A percentile compares a stretch with the other conserved stretches of the same genome.
phyloP scores from a whole-genome alignment of 2,888 invertebrate genomes.

The Tenthredo livida region DNA sequence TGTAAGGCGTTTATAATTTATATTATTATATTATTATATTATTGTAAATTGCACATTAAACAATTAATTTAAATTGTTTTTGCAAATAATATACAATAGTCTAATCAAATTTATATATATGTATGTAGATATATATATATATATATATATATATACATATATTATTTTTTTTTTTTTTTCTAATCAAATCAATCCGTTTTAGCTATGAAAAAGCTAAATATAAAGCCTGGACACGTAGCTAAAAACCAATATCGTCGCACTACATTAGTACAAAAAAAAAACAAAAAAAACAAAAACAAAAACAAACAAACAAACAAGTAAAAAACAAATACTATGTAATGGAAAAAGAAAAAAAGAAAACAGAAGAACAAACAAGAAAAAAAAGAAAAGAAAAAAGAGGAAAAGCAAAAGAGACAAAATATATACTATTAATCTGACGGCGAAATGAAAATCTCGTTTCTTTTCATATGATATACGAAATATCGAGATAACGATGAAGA shows the following conservation, averaged over 20 bases:
- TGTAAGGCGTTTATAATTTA: constrained; percentile 10
- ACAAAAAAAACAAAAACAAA: background rate
- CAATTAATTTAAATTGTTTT: background rate
- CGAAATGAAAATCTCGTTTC: background rate
- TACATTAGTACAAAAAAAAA: constrained; percentile 33
- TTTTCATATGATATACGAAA: background rate
- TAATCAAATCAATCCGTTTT: background rate
- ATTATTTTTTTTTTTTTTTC: background rate
- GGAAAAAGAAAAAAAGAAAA: background rate
- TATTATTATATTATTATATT: background rate
- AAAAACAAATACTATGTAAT: background rate
- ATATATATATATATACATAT: too few species aligned
- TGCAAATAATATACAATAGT: background rate
- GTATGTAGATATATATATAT: too few species aligned
- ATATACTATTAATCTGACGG: background rate
- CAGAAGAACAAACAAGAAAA: background rate
- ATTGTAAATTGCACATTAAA: background rate
- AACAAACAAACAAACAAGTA: background rate
- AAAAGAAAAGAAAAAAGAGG: background rate
- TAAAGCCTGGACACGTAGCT: constrained; percentile 11
- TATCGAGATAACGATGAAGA: background rate
- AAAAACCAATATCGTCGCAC: constrained; percentile 22
- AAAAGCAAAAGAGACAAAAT: background rate
- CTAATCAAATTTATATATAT: too few species aligned
- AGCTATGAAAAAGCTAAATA: background rate